Base-by-base conservation (phyloP, 1,140 invertebrate species). In the Amphibalanus amphitrite region DNA sequence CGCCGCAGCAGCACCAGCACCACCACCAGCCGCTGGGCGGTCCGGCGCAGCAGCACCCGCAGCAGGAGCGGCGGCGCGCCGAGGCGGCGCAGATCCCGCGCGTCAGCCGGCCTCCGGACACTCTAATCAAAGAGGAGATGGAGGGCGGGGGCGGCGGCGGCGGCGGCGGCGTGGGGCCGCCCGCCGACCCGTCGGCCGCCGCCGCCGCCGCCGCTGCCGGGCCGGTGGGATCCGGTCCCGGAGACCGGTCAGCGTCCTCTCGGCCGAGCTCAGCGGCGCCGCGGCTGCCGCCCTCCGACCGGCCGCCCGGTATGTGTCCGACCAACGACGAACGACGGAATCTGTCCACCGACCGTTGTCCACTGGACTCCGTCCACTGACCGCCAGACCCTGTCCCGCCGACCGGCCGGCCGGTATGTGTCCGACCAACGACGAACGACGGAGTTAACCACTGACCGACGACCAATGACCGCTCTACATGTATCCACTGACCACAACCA, bases 41-140 rank as follows among this genome's bases (percentile, higher is more conserved):
- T 15, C 64, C 64, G 38, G 72, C 72, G 29, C 74, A 70, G 28
- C 71, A 71, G 40, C 74, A 67, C 29, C 73, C 67, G 64, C 75
- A 76, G 40, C 75, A 75, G 47, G 75, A 74, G 20, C 40, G 40
- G 30, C 67, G 67, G 40, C 59, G 67, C n/a, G 67, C 70, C 33
- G 69, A n/a, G 69, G 75, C 69, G 47, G 47, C 47, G 1, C 33
- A 38, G 33, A 59, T 59, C 10, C 47, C 47, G 17, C 47, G 47
- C 47, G 47, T 59, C 10, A 13, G 23, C 47, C 10, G 47, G 20
- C 10, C 20, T 1, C 10, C 47, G 17, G 47, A 59, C 47, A 23
- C 17, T 20, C 10, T 59, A 1, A 59, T 59, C 20, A 59, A 59
- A 20, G 47, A 59, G 47, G 47, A 59, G 47, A 13, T 59, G 47